Base-by-base conservation (phyloP, 2,113 vertebrate species). In the Suricata suricatta region DNA sequence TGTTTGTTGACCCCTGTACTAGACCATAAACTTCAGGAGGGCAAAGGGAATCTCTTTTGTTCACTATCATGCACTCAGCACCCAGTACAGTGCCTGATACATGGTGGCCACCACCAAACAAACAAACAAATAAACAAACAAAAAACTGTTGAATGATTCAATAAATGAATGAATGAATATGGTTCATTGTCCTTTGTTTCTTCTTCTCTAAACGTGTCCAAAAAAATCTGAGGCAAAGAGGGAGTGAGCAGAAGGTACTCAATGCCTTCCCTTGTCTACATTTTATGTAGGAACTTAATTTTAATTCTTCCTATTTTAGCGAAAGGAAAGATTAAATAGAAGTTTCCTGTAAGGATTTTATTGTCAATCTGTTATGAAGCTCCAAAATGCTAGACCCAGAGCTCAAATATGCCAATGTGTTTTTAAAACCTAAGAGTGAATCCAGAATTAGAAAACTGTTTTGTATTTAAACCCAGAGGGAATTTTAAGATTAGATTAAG, bases 271-370 rank as follows among this genome's bases (percentile, higher is more conserved):
- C 63, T 72, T 76, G 31, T 96, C 85, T 97, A 66, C 50, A 71
- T 96, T 95, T 94, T 93, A 90, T 85, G 82, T 81, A 88, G 82
- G 50, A 90, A 80, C 76, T 94, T 80, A 83, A 69, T 76, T 47
- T 76, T 31, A 96, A 94, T 90, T 60, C 50, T 95, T 68, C 64
- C 90, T 35, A 95, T 84, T 98, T 94, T 82, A 90, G 95, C 54
- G 50, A 88, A 93, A 95, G 47, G 5, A 93, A 95, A 69, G 77
- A 95, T 94, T 97, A 90, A 92, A 63, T 63, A 92, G 71, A 74
- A 92, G 35, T 94, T 64, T 82, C 69, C 76, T 86, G 25, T 54
- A 82, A 86, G 57, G 33, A 29, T 31, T 96, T 97, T 89, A 54
- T 95, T 97, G 87, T 94, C 68, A 96, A 52, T 94, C 66, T 89